phyloP scores from a whole-genome alignment of 2,113 vertebrate genomes.

The Polypterus bichir region DNA sequence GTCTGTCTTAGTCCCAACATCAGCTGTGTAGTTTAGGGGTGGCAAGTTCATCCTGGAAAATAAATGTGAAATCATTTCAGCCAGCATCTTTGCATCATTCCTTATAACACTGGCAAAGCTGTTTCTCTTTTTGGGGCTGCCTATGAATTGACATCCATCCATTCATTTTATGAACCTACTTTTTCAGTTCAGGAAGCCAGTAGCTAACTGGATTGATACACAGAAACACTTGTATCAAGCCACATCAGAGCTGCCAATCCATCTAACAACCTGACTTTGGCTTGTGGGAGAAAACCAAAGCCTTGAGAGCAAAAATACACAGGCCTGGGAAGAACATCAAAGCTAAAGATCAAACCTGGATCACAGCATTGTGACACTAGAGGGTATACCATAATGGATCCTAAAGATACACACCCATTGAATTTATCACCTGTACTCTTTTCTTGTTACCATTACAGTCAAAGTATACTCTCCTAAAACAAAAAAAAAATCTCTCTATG shows the following conservation, averaged over 20 bases:
- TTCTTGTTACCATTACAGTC: too few species aligned
- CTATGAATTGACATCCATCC: not conserved
- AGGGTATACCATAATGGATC: too few species aligned
- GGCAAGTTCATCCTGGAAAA: constrained; percentile 27
- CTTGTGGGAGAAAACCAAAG: too few species aligned
- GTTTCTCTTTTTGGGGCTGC: not conserved
- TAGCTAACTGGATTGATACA: not conserved
- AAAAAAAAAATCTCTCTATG: too few species aligned
- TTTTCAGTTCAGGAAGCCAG: not conserved
- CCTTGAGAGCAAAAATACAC: too few species aligned
- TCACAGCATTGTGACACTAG: too few species aligned
- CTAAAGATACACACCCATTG: too few species aligned
- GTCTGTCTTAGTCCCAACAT: constrained; percentile 26
- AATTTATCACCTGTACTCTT: too few species aligned
- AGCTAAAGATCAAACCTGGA: too few species aligned
- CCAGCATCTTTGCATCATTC: not conserved
- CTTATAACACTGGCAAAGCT: not conserved
- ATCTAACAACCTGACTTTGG: too few species aligned
- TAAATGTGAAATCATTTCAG: not conserved
- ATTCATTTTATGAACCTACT: not conserved
- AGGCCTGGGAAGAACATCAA: too few species aligned
- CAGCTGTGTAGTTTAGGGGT: constrained; percentile 14
- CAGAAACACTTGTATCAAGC: not conserved
- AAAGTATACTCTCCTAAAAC: too few species aligned
- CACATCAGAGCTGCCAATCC: not conserved